Evolutionary conservation across 2,888 invertebrate genomes (phyloP), one percentile per base, ranked within the genome.

Genomic region (Philereme vetulata): DNA sequence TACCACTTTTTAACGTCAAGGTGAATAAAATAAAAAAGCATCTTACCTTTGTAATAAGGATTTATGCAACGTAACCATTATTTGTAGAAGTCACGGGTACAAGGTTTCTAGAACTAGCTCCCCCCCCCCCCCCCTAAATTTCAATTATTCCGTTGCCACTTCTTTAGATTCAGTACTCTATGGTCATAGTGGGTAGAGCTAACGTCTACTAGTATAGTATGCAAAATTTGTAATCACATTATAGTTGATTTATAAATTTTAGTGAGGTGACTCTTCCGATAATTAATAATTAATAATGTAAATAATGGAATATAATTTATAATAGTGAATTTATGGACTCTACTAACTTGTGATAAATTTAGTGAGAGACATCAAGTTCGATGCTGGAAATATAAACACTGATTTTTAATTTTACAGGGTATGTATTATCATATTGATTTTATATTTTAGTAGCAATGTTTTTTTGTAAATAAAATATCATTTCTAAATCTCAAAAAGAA

Each of bases 91-190:
- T 56, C 46, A 50, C 33, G n/a, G 51, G 42, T 53, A 57, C 53
- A 56, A 61, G 60, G 51, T 51, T 42, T 9, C 8, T 5, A 49
- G 38, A 34, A 33, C 34, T 21, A 35, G 11, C 21, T 36, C 60
- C 66, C 61, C 78, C 68, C 71, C 60, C 66, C 61, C 78, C 68
- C 71, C 65, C 59, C 70, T 62, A 51, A 54, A 52, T 65, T 62
- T 56, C 51, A 49, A 36, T 42, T 44, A 11, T 35, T 56, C 42
- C 33, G 42, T 45, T 63, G 74, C 64, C 71, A 48, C 61, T 46
- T 80, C 74, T 75, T 61, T 48, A 8, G 35, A 1, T 76, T 78
- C 70, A 70, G 68, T 75, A 46, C 55, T 78, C 79, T 77, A 71
- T 75, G 74, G 54, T 57, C 67, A 75, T 70, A 60, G 64, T 56